Evolutionary conservation across 2,888 invertebrate genomes (phyloP), one percentile per base, ranked within the genome.

Genomic region (Macaria notata): DNA sequence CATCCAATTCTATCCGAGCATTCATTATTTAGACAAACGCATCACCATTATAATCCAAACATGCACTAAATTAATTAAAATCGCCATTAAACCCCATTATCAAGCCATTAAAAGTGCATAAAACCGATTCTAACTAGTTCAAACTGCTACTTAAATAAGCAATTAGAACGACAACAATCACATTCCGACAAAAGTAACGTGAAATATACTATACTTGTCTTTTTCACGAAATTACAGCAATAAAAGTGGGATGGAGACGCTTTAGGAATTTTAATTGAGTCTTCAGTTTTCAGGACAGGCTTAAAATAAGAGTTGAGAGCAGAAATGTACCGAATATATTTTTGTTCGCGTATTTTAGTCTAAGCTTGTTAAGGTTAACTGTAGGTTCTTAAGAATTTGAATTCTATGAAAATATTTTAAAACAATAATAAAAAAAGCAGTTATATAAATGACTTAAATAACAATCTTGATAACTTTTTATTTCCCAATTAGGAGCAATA

Each of bases 251-350:
- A 75, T 74, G 65, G 71, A 68, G 68, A 71, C 76, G 76, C 64
- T 71, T 72, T 68, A 68, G 76, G 86, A 84, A 86, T 87, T 83
- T 86, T 87, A 87, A 87, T 87, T 85, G 84, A 84, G 83, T 81
- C 78, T 70, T 70, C 71, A 68, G 77, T 74, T 72, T 71, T 66
- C 52, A 61, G 46, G 41, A 61, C 44, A 53, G 70, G 72, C 44
- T 4, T 38, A 39, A 56, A 49, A 9, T 41, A n/a, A 38, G 42
- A 56, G 59, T 43, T 31, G 6, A 31, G 19, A 31, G 41, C 5
- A 6, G 1, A 36, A 36, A 36, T 6, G 1, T 7, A 36, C 4
- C 33, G 7, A 19, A 19, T 19, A 19, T 19, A 19, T 19, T 19
- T 19, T 19, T 19, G 19, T 19, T 19, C 19, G 19, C 19, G 19